Evolutionary conservation across 1,140 invertebrate species (phyloP).

Genomic region (Schlechtendalia chinensis): DNA sequence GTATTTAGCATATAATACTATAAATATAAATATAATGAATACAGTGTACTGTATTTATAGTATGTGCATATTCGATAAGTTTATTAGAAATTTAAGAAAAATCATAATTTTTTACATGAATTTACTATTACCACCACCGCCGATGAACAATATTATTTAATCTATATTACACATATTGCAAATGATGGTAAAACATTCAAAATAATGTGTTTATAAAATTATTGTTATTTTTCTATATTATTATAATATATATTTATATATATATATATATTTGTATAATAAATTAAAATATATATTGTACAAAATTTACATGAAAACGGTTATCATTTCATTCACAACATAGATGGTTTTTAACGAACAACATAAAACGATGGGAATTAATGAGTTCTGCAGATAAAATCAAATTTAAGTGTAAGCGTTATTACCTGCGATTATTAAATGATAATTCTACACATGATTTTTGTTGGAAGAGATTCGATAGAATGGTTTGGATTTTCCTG

Average conservation of each 20-base stretch:
- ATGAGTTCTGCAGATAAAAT: no score
- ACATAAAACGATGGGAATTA: no score
- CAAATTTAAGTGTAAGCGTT: no score
- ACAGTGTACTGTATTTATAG: not conserved
- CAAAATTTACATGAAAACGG: slow-evolving; percentile 7
- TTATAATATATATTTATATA: slow-evolving; percentile 13
- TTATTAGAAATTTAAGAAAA: not conserved
- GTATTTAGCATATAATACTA: not conserved
- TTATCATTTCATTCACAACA: no score
- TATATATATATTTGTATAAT: not conserved
- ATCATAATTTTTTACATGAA: slow-evolving; percentile 16
- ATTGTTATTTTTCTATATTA: slow-evolving; percentile 37
- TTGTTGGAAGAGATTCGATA: no score
- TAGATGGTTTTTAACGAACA: not conserved
- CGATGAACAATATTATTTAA: slow-evolving; percentile 18
- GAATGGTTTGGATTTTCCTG: no score
- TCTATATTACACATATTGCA: not conserved
- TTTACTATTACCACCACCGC: not conserved
- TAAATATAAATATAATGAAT: not conserved
- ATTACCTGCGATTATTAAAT: no score
- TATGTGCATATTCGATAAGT: not conserved
- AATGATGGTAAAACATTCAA: not conserved
- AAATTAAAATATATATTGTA: not conserved
- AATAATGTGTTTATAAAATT: slow-evolving; percentile 1
- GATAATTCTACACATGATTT: no score